Conservation (phyloP, 1,140 invertebrate species). For the Zaprionus gabonicus region DNA sequence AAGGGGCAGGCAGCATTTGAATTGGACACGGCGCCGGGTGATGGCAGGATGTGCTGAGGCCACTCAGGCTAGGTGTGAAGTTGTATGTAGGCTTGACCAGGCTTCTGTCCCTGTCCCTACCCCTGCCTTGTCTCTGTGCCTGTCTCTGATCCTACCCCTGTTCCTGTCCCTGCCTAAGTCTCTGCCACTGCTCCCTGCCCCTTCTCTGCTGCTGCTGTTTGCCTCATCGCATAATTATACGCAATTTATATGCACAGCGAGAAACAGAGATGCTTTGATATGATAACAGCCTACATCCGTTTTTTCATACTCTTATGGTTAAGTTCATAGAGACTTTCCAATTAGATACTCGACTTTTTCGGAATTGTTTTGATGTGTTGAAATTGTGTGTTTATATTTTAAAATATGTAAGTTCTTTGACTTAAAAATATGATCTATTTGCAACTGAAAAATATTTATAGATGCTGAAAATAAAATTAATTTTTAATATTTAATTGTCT, state of each 20-base stretch:
- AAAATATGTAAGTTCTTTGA: too few species aligned
- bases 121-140: not conserved
- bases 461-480: too few species aligned
- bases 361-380: too few species aligned
- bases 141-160: not conserved
- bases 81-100: conserved; percentile 11
- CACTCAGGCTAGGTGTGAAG: conserved; percentile 64
- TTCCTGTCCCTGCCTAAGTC: not conserved
- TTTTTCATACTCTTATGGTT: too few species aligned
- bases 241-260: conserved; percentile 60
- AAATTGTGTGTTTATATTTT: too few species aligned
- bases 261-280: not conserved
- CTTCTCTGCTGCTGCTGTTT: conserved; percentile 2
- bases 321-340: too few species aligned
- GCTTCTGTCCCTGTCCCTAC: not conserved
- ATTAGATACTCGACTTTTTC: too few species aligned
- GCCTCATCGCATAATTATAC: conserved; percentile 77
- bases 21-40: conserved; percentile 54
- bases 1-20: conserved; percentile 21
- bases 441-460: too few species aligned
- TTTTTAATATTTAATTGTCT: not conserved
- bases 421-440: too few species aligned
- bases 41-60: conserved; percentile 33
- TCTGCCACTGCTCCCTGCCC: not conserved
- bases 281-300: not conserved